A percentile compares a stretch with the other conserved stretches of the same genome.
These are phyloP conservation scores for Xenopus laevis DNA, from an alignment of 2,113 vertebrate species.

Conservation along the genomic window DNA sequence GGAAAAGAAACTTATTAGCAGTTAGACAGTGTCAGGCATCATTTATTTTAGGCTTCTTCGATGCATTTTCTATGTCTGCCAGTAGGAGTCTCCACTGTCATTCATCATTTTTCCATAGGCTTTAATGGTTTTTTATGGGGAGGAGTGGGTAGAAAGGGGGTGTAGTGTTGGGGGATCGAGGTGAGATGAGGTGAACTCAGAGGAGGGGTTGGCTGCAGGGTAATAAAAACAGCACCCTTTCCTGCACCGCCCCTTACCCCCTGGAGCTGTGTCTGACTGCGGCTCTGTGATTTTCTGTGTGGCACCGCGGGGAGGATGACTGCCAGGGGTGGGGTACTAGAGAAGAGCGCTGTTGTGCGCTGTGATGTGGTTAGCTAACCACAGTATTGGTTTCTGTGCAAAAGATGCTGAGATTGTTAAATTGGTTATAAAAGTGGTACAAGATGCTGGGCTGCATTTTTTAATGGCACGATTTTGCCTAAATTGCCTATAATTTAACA, in stretches of 20 bases:
- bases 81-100: conserved; percentile 27
- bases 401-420: conserved; percentile 36
- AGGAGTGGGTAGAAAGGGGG: conserved; percentile 10
- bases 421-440: conserved; percentile 22
- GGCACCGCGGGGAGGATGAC: conserved; percentile 32
- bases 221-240: conserved; percentile 38
- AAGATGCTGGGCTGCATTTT: conserved; percentile 1
- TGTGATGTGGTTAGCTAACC: conserved; percentile 42
- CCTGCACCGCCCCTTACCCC: conserved; percentile 33
- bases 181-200: conserved; percentile 41
- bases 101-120: conserved; percentile 27
- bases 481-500: no score
- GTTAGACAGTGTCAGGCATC: neutral
- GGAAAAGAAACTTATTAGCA: no score
- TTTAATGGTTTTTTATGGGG: conserved; percentile 29
- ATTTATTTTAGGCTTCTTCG: neutral
- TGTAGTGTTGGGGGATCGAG: conserved; percentile 23
- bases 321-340: conserved; percentile 17
- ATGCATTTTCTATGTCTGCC: conserved; percentile 8
- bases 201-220: conserved; percentile 28
- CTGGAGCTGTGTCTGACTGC: conserved; percentile 29
- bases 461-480: no score
- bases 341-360: conserved; percentile 16
- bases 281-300: conserved; percentile 39
- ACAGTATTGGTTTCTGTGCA: conserved; percentile 33